Evolutionary conservation across 2,888 invertebrate genomes (phyloP), one percentile per base, ranked within the genome.

Genomic region (Scrobipalpa costella): DNA sequence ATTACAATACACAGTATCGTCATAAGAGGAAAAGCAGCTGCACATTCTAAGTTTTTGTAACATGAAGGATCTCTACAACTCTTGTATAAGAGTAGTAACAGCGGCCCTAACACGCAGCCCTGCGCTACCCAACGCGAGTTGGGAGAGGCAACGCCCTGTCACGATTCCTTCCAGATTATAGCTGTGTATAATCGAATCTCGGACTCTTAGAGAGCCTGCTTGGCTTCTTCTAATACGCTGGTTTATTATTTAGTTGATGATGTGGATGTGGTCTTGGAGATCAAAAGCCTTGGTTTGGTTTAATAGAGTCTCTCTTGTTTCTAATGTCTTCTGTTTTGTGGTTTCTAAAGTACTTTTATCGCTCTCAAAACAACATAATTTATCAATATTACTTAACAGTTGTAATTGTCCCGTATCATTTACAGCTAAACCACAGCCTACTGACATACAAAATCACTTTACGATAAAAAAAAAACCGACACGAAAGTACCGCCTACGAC

Each of bases 401-500:
- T 27, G 27, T 27, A 27, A 27, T 27, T 27, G 27, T 27, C 27
- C 27, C 27, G 27, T 27, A 27, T 27, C 27, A 27, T 27, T 2
- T 27, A 27, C 27, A 3, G 27, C 27, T 27, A 27, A 27, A 5
- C 27, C 27, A 27, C 44, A 44, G 44, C 44, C 44, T n/a, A 44
- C 50, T 52, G 50, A 52, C 50, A 52, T 11, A 52, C 21, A 13
- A 52, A 21, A 50, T 17, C 19, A 19, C 19, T 11, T 50, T 27
- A 21, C 50, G 8, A 52, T 13, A 49, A 49, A 49, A 52, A 55
- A 55, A n/a, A n/a, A 1, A n/a, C 15, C 55, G 55, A 55, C 33
- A 15, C 55, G 55, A 55, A 55, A 34, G 55, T 34, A 55, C n/a
- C 55, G 55, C 55, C 55, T 55, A 55, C 34, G 34, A 33, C n/a